Percentiles rank a stretch among this genome's conserved stretches.
Conservation (phyloP, 2,113 vertebrate species). For the Cottus gobio region DNA sequence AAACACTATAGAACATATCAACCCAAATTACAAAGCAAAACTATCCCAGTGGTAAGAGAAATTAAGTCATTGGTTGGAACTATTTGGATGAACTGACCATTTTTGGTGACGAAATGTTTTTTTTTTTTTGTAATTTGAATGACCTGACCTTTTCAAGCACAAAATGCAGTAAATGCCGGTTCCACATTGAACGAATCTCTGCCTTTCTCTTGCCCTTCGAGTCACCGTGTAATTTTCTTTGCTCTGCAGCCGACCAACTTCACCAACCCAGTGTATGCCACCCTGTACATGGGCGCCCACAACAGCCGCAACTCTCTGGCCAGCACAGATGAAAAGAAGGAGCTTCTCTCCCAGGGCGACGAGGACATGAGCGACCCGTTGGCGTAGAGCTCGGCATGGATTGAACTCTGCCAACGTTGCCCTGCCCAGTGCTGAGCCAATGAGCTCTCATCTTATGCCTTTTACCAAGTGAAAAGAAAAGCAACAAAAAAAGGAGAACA, state of each 20-base stretch:
- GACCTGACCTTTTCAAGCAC: neutral
- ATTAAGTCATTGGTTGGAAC: neutral
- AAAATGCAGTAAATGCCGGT: neutral
- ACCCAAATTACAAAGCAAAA: neutral
- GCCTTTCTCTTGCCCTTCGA: neutral
- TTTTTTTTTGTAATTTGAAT: neutral
- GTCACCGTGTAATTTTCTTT: slow-evolving; percentile 41
- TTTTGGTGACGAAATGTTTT: neutral
- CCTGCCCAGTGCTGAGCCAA: slow-evolving; percentile 58
- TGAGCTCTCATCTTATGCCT: slow-evolving; percentile 79
- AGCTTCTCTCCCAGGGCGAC: slow-evolving; percentile 92
- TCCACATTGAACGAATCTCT: neutral
- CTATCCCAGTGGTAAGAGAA: neutral
- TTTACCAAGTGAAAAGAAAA: slow-evolving; percentile 79
- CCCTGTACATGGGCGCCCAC: slow-evolving; percentile 97
- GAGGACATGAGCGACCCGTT: slow-evolving; percentile 94
- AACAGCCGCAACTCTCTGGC: slow-evolving; percentile 96
- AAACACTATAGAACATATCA: neutral
- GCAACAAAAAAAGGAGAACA: slow-evolving; percentile 81
- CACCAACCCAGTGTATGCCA: slow-evolving; percentile 97
- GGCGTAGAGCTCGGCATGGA: slow-evolving; percentile 84
- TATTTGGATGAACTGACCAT: neutral
- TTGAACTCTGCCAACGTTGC: slow-evolving; percentile 55
- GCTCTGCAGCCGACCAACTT: slow-evolving; percentile 93
- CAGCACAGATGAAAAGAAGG: slow-evolving; percentile 97